Conservation (phyloP, 2,113 vertebrate genomes). For the Eretmochelys imbricata region DNA sequence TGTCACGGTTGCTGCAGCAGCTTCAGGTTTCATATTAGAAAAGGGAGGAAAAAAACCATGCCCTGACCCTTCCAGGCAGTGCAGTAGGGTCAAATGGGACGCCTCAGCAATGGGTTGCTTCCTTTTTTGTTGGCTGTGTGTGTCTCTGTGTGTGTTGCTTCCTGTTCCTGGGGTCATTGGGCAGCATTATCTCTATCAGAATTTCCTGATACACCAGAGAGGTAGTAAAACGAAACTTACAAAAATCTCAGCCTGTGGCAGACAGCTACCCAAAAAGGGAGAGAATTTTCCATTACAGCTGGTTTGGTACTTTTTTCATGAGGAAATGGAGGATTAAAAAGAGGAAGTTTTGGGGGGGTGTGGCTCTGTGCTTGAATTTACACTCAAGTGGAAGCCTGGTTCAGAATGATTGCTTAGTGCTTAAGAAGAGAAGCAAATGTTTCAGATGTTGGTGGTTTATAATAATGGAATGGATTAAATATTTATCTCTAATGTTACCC, state of each 20-base stretch:
- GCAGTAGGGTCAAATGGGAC: slow-evolving; percentile 11
- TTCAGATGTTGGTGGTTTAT: neutral
- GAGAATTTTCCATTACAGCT: neutral
- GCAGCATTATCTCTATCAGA: slow-evolving; percentile 37
- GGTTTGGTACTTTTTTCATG: neutral
- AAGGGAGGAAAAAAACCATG: neutral
- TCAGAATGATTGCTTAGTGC: neutral
- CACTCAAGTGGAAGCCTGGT: fast-evolving
- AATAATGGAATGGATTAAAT: fast-evolving
- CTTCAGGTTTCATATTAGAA: neutral
- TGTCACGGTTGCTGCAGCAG: neutral
- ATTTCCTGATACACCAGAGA: slow-evolving; percentile 54
- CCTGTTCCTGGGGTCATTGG: slow-evolving; percentile 51
- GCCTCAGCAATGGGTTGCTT: slow-evolving; percentile 67
- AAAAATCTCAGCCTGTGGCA: neutral
- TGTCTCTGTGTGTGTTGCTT: slow-evolving; percentile 27
- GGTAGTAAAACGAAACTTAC: neutral
- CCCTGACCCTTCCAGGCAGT: slow-evolving; percentile 4
- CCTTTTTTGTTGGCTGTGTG: slow-evolving; percentile 35
- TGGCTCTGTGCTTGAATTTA: fast-evolving
- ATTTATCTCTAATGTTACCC: neutral
- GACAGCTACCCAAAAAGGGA: neutral
- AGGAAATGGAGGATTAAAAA: neutral
- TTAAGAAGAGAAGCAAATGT: neutral
- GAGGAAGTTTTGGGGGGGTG: neutral